Evolutionary conservation across 64 coral and sea anemone genomes (phyloP).

Genomic region (Hydrozoanthus tunicans): DNA sequence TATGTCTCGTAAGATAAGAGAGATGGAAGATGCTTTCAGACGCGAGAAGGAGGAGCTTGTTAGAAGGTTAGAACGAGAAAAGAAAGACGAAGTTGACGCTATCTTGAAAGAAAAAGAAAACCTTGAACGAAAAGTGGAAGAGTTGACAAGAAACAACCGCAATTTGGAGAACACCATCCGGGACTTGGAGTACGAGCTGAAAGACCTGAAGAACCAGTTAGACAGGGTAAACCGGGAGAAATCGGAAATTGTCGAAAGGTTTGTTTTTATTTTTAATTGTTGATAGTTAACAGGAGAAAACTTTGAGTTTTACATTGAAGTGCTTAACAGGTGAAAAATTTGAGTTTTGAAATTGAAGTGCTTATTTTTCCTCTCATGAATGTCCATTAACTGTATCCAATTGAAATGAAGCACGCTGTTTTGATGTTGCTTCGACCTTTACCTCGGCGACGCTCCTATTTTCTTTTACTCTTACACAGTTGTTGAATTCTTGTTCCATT

Average conservation of each 20-base stretch:
- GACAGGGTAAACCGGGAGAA: constrained; percentile 24
- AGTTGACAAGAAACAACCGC: constrained; percentile 56
- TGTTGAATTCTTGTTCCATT: too few relatives aligned
- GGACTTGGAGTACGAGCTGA: constrained; percentile 61
- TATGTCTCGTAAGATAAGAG: constrained; percentile 76
- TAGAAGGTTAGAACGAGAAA: constrained; percentile 69
- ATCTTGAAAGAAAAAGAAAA: constrained; percentile 58
- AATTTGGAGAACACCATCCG: constrained; percentile 54
- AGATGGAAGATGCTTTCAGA: constrained; percentile 83
- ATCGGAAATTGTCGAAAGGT: constrained; percentile 46
- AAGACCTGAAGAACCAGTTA: constrained; percentile 44
- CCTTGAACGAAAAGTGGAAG: constrained; percentile 60
- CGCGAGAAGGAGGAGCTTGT: constrained; percentile 74
- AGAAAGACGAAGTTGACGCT: constrained; percentile 62
- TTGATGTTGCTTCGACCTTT: too few relatives aligned
- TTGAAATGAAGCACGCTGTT: too few relatives aligned
- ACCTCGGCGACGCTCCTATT: too few relatives aligned
- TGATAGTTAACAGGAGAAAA: neutral
- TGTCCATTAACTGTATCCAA: too few relatives aligned
- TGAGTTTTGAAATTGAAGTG: neutral
- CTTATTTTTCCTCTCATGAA: too few relatives aligned
- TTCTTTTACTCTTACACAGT: too few relatives aligned
- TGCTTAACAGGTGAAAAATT: neutral
- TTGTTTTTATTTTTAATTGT: neutral
- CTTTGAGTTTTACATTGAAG: neutral